Percentiles rank a stretch among this genome's conserved stretches.
These are phyloP conservation scores for Eristalinus sepulchralis DNA, from an alignment of 2,888 invertebrate species.

Conservation along the genomic window DNA sequence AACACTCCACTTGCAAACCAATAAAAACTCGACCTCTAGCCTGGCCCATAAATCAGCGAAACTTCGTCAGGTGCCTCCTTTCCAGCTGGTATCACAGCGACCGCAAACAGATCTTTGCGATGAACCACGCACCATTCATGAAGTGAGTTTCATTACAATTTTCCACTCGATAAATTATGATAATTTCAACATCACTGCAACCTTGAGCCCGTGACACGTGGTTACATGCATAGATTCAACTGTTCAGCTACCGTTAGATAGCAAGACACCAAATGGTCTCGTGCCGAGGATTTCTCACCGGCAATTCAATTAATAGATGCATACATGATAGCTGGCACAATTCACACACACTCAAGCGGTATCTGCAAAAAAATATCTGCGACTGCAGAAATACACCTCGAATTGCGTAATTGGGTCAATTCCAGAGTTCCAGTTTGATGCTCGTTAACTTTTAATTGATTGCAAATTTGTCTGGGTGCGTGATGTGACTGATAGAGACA, in stretches of 20 bases:
- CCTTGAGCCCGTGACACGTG: conserved; percentile 54
- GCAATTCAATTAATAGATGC: conserved; percentile 51
- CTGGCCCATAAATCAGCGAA: background rate
- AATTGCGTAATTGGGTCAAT: conserved; percentile 36
- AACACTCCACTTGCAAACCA: background rate
- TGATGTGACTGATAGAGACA: background rate
- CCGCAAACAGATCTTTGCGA: background rate
- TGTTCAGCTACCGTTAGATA: background rate
- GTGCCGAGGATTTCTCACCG: conserved; percentile 51
- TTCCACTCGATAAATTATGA: conserved; percentile 67
- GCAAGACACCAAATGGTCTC: conserved; percentile 22
- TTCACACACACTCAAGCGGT: conserved; percentile 26
- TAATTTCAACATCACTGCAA: conserved; percentile 34
- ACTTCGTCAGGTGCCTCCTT: background rate
- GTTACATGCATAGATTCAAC: conserved; percentile 13
- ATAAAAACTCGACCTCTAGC: background rate
- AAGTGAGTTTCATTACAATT: conserved; percentile 43
- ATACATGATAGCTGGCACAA: conserved; percentile 43
- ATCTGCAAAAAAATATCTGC: conserved; percentile 14
- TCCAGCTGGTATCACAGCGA: background rate
- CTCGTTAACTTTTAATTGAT: conserved; percentile 7
- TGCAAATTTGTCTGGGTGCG: conserved; percentile 12
- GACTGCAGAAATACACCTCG: background rate
- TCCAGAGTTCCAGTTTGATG: conserved; percentile 18
- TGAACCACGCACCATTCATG: background rate